These are phyloP conservation scores for Pangasianodon hypophthalmus DNA, from an alignment of 2,113 vertebrate genomes.

Conservation along the genomic window DNA sequence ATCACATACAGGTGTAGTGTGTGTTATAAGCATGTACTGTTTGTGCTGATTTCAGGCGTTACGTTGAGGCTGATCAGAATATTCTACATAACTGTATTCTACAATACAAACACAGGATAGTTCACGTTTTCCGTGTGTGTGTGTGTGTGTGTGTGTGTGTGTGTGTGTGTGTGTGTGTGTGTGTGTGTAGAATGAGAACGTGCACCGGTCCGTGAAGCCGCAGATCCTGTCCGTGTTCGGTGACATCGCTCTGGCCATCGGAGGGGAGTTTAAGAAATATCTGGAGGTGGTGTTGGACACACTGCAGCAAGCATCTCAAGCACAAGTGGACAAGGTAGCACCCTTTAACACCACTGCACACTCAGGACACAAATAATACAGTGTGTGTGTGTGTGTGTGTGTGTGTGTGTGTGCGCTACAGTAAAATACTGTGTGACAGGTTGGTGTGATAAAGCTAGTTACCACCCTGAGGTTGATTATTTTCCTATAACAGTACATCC, in stretches of 20 bases:
- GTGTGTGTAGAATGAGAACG: constrained; percentile 88
- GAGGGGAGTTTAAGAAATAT: constrained; percentile 98
- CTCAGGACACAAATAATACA: neutral
- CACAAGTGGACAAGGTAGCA: constrained; percentile 94
- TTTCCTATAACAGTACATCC: neutral
- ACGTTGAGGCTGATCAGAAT: neutral
- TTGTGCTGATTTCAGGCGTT: neutral
- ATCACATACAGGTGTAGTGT: neutral
- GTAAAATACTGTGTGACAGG: neutral
- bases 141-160: too few relatives aligned
- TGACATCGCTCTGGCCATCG: constrained; percentile 95
- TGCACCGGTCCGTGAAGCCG: constrained; percentile 96
- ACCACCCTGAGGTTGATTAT: neutral
- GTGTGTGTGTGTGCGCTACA: too few relatives aligned
- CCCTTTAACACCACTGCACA: neutral
- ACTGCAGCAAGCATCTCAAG: constrained; percentile 94
- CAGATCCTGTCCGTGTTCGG: constrained; percentile 97
- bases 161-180: neutral
- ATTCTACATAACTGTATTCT: neutral
- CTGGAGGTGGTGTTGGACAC: constrained; percentile 95
- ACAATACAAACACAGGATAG: neutral
- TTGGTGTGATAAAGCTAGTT: neutral
- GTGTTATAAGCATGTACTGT: neutral
- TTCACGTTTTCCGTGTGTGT: neutral
- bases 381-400: too few relatives aligned